Evolutionary conservation across 1,140 invertebrate species (phyloP), one percentile per base, ranked within the genome.

Genomic region (Danaus plexippus): DNA sequence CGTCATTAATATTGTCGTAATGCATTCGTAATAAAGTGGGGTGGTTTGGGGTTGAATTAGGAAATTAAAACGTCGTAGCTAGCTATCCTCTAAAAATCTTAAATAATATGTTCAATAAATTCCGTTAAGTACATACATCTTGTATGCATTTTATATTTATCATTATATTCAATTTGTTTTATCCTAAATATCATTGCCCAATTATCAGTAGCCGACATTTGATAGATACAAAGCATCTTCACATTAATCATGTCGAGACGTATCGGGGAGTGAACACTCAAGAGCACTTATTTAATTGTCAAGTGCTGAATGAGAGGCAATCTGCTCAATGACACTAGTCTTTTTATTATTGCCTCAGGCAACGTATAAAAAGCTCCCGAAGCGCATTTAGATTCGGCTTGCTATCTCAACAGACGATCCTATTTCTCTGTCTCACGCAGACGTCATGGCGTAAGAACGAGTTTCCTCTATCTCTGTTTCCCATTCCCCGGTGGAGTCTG

Each of bases 281-380:
- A 81, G 71, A 78, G 67, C 75, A 77, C 78, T 85, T 83, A 84
- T 84, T 82, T 86, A 86, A 86, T 86, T 84, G 80, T 83, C 74
- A 73, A 81, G 80, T 75, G 75, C 68, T 78, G 79, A 86, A 83
- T 80, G 74, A 84, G 79, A 75, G 72, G 77, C 77, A 84, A 80
- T 86, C 80, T 86, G 80, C 78, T 80, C 77, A 75, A 76, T 77
- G 83, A 84, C 80, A 86, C 79, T 80, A 76, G 78, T 78, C 73
- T 78, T 80, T 80, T 84, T 86, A 81, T 82, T 77, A 75, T 69
- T 68, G 67, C 80, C 71, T 67, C 71, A 61, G 72, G 76, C 65
- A 72, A 74, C 66, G 69, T 74, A 83, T 78, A 83, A 86, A 85
- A 85, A 85, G 78, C 84, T 87, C 71, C 70, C 61, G 54, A 61